A percentile compares a stretch with the other conserved stretches of the same genome.
These are phyloP conservation scores for Schizopygopsis malacanthus DNA, from an alignment of 2,797 vertebrate genomes.

Conservation along the genomic window DNA sequence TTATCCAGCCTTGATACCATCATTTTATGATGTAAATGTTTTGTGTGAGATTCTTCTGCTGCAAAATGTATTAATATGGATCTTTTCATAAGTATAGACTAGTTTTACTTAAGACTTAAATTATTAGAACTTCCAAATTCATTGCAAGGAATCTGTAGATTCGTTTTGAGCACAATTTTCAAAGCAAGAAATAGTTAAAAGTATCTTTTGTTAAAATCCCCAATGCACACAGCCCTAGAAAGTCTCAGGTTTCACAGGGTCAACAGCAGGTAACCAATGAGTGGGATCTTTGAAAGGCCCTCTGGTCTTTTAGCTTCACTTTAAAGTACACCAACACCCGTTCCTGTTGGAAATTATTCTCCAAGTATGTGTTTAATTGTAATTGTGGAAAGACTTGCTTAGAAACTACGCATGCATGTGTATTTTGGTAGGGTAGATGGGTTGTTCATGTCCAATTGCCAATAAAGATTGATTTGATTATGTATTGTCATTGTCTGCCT, in stretches of 20 bases:
- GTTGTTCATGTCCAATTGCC: constrained; percentile 86
- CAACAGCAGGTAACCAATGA: constrained; percentile 48
- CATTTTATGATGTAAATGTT: neutral
- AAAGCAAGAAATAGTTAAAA: neutral
- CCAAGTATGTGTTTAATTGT: constrained; percentile 73
- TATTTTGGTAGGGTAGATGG: constrained; percentile 91
- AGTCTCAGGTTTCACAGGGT: constrained; percentile 56
- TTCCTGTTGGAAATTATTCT: constrained; percentile 68
- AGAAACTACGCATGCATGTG: constrained; percentile 92
- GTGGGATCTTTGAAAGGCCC: constrained; percentile 34
- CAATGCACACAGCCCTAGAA: constrained; percentile 35
- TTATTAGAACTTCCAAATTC: constrained; percentile 1
- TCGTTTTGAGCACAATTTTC: constrained; percentile 20
- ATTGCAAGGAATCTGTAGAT: neutral
- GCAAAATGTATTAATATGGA: neutral
- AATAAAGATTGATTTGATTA: constrained; percentile 75
- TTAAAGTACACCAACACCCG: constrained; percentile 49
- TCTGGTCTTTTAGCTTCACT: constrained; percentile 50
- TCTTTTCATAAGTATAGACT: neutral
- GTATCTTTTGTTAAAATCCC: constrained; percentile 24
- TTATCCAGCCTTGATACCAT: neutral
- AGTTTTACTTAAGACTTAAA: neutral
- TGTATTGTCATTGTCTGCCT: constrained; percentile 68
- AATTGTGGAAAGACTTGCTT: constrained; percentile 86
- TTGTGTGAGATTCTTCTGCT: constrained; percentile 57